Percentiles rank a stretch among this genome's conserved stretches.
These are phyloP conservation scores for Sisyra nigra DNA, from an alignment of 2,888 invertebrate genomes.

Conservation along the genomic window DNA sequence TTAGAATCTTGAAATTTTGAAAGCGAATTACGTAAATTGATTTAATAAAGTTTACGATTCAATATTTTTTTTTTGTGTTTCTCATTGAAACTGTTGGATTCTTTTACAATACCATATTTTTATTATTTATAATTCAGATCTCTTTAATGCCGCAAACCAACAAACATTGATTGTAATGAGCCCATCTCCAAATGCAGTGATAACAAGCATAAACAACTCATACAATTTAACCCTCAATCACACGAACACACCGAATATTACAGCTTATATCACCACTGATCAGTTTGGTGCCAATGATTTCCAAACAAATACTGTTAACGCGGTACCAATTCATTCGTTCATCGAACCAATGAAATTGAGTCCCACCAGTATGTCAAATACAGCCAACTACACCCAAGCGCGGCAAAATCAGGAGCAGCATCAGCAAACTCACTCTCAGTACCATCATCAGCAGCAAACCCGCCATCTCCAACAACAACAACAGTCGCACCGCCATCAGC, in stretches of 20 bases:
- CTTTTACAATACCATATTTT: not conserved
- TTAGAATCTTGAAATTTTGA: too few species aligned
- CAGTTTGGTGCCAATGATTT: slow-evolving; percentile 3
- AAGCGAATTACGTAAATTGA: too few species aligned
- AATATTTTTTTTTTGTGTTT: too few species aligned
- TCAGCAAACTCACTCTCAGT: not conserved
- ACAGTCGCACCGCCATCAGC: not conserved
- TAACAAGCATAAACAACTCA: slow-evolving; percentile 11
- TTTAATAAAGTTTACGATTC: too few species aligned
- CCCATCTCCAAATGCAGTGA: slow-evolving; percentile 11
- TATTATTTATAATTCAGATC: slow-evolving; percentile 2
- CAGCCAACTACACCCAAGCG: not conserved
- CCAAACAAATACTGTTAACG: not conserved
- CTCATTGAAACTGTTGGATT: not conserved
- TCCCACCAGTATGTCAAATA: not conserved
- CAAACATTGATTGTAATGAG: slow-evolving; percentile 8
- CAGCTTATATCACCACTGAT: slow-evolving; percentile 5
- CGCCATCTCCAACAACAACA: not conserved
- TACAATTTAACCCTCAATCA: slow-evolving; percentile 9
- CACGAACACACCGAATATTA: not conserved
- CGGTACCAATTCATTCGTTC: not conserved
- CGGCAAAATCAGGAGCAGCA: not conserved
- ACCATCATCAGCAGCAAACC: not conserved
- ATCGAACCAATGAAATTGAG: slow-evolving; percentile 5
- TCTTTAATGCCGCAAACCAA: slow-evolving; percentile 5